phyloP scores from a whole-genome alignment of 2,113 vertebrate genomes.

The Synchiropus splendidus region DNA sequence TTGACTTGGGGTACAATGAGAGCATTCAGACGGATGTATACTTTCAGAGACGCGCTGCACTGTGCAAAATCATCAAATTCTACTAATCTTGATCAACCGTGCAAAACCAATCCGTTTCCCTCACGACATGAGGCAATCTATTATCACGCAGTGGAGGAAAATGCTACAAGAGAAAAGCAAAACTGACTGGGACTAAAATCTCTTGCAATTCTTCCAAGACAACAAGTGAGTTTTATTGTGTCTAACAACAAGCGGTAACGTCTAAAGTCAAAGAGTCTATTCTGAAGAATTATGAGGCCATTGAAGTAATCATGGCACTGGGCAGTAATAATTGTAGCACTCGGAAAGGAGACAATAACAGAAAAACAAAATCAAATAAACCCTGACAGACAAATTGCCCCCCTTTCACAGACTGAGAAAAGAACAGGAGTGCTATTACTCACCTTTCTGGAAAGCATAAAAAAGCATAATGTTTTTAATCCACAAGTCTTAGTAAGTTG shows the following conservation, averaged over 20 bases:
- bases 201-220: slow-evolving; percentile 6
- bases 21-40: background rate
- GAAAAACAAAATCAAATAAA: slow-evolving; percentile 1
- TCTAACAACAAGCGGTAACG: slow-evolving; percentile 44
- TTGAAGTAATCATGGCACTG: slow-evolving; percentile 38
- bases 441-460: too few relatives aligned
- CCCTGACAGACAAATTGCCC: too few relatives aligned
- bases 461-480: too few relatives aligned
- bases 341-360: background rate
- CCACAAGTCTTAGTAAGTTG: too few relatives aligned
- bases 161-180: slow-evolving; percentile 17
- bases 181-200: slow-evolving; percentile 21
- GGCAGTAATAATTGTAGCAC: slow-evolving; percentile 9
- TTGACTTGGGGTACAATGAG: background rate
- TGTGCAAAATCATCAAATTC: slow-evolving; percentile 22
- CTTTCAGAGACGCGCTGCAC: slow-evolving; percentile 17
- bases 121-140: slow-evolving; percentile 16
- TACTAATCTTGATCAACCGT: slow-evolving; percentile 29
- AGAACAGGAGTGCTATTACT: too few relatives aligned
- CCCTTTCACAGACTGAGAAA: too few relatives aligned
- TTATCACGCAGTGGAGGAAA: slow-evolving; percentile 17
- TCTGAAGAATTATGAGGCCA: slow-evolving; percentile 40
- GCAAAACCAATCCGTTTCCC: slow-evolving; percentile 23
- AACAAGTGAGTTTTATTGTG: slow-evolving; percentile 8
- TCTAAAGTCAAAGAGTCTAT: slow-evolving; percentile 41